phyloP scores from a whole-genome alignment of 2,113 vertebrate genomes.

The Fukomys damarensis region DNA sequence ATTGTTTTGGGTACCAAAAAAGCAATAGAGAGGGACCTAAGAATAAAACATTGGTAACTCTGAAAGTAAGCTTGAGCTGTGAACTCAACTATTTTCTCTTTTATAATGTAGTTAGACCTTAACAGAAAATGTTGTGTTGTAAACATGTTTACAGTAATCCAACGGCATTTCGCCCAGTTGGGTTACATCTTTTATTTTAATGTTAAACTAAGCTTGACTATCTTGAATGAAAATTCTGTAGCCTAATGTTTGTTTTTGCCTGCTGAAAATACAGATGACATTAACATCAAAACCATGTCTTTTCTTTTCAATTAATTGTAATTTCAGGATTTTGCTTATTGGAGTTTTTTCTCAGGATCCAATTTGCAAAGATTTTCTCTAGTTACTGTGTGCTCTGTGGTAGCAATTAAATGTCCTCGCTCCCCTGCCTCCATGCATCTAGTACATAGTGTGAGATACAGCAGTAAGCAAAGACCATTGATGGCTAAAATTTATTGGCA shows the following conservation, averaged over 20 bases:
- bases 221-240: neutral
- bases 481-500: conserved; percentile 63
- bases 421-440: neutral
- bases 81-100: conserved; percentile 28
- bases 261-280: conserved; percentile 31
- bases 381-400: neutral
- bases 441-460: neutral
- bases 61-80: neutral
- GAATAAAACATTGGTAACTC: neutral
- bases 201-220: conserved; percentile 22
- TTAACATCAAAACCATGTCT: neutral
- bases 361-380: neutral
- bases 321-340: conserved; percentile 8
- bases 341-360: neutral
- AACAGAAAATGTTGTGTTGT: conserved; percentile 46
- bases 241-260: neutral
- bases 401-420: neutral
- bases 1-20: conserved; percentile 15
- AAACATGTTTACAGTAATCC: neutral
- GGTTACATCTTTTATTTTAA: neutral
- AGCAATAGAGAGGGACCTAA: neutral
- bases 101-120: neutral
- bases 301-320: conserved; percentile 27
- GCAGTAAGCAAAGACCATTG: neutral
- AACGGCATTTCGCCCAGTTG: neutral